Conservation (phyloP, 2,797 vertebrate genomes). For the Hylomyscus alleni region DNA sequence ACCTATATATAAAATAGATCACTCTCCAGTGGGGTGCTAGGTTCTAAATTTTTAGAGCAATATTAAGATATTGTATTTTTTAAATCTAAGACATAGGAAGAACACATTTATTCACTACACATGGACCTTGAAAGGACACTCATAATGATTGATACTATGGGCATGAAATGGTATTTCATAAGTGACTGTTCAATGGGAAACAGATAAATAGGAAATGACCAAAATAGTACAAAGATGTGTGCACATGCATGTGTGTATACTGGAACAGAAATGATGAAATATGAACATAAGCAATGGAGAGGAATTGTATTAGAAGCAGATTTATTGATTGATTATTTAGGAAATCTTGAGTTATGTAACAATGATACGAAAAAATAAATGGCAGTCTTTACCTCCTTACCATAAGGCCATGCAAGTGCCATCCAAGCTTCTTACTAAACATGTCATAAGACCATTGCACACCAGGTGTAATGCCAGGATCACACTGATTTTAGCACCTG, state of each 20-base stretch:
- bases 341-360: background rate
- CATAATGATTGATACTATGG: background rate
- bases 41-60: background rate
- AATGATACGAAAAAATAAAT: background rate
- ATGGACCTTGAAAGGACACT: background rate
- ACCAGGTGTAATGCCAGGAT: background rate
- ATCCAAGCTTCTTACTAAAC: background rate
- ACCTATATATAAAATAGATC: background rate
- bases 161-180: background rate
- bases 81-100: background rate
- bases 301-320: background rate
- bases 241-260: too few species aligned
- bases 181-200: slow-evolving; percentile 46
- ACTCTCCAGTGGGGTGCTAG: background rate
- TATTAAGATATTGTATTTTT: background rate
- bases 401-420: background rate
- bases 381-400: background rate
- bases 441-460: background rate
- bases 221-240: background rate
- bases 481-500: background rate
- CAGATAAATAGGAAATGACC: background rate
- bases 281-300: background rate
- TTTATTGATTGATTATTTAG: background rate
- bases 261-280: background rate
- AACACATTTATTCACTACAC: background rate